phyloP scores from a whole-genome alignment of 2,797 vertebrate species.

The Lophotriccus pileatus region DNA sequence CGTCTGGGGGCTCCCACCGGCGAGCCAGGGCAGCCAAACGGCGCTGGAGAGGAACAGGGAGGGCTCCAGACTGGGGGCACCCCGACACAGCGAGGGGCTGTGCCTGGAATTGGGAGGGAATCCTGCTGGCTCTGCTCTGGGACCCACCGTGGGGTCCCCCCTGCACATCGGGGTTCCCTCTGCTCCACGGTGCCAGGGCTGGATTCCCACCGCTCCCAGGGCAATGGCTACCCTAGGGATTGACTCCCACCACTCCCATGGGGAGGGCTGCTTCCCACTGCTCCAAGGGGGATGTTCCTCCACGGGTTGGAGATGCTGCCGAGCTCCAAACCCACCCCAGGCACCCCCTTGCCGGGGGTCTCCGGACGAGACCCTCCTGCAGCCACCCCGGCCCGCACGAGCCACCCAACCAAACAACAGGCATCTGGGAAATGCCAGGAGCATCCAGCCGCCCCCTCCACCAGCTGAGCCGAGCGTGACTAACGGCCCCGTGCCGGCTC shows the following conservation, averaged over 20 bases:
- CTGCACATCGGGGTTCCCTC: not conserved
- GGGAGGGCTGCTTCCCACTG: not conserved
- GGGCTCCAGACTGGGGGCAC: accelerated
- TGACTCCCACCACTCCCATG: not conserved
- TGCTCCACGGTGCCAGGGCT: accelerated
- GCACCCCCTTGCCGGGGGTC: accelerated
- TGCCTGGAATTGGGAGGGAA: accelerated
- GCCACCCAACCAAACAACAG: not conserved
- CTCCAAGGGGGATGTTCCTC: not conserved
- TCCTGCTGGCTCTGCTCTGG: not conserved
- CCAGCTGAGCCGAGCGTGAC: conserved; percentile 24
- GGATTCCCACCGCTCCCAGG: not conserved
- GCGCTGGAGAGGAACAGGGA: accelerated
- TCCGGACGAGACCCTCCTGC: accelerated
- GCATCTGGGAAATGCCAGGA: not conserved
- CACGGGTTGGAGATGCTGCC: accelerated
- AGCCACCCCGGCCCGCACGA: not conserved
- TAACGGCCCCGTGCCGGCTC: not conserved
- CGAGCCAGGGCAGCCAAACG: not conserved
- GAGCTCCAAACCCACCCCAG: not conserved
- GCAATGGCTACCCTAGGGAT: not conserved
- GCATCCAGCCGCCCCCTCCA: not conserved
- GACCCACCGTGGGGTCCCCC: not conserved
- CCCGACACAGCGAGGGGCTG: not conserved
- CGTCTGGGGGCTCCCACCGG: accelerated